These are phyloP conservation scores for Pseudoips prasinana DNA, from an alignment of 2,888 invertebrate genomes.

Conservation along the genomic window DNA sequence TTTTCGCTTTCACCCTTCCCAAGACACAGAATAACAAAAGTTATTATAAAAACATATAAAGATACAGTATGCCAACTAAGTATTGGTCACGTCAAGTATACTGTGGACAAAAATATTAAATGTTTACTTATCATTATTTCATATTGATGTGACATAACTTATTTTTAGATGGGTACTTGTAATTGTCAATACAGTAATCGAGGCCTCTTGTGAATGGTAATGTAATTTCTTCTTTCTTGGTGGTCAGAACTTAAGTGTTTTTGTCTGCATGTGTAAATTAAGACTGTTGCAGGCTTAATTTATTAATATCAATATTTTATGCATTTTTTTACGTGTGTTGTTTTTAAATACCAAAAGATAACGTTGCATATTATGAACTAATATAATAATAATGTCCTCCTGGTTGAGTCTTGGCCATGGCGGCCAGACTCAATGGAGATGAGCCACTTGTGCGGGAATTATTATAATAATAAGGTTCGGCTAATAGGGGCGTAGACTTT, in stretches of 20 bases:
- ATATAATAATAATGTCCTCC: too few relatives aligned
- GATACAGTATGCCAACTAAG: constrained; percentile 6
- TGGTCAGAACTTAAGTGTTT: constrained; percentile 21
- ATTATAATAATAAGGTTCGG: too few relatives aligned
- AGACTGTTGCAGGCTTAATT: too few relatives aligned
- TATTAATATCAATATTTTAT: too few relatives aligned
- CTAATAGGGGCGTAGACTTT: too few relatives aligned
- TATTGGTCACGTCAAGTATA: not conserved
- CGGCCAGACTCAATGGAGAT: too few relatives aligned
- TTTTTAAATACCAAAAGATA: not conserved
- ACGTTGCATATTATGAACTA: too few relatives aligned
- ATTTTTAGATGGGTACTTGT: constrained; percentile 27
- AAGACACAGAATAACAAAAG: constrained; percentile 15
- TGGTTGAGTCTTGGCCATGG: too few relatives aligned
- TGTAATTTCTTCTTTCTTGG: constrained; percentile 10
- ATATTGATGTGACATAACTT: constrained; percentile 16
- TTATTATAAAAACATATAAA: constrained; percentile 2
- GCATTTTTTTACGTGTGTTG: too few relatives aligned
- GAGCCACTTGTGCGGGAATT: too few relatives aligned
- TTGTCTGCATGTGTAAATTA: constrained; percentile 5
- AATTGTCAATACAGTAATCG: constrained; percentile 35
- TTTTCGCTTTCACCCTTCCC: constrained; percentile 19
- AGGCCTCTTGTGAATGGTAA: constrained; percentile 27
- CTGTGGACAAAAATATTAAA: constrained; percentile 23
- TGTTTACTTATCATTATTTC: constrained; percentile 40